A percentile compares a stretch with the other conserved stretches of the same genome.
Conservation (phyloP, 2,888 invertebrate genomes). For the Aspidiotus destructor region DNA sequence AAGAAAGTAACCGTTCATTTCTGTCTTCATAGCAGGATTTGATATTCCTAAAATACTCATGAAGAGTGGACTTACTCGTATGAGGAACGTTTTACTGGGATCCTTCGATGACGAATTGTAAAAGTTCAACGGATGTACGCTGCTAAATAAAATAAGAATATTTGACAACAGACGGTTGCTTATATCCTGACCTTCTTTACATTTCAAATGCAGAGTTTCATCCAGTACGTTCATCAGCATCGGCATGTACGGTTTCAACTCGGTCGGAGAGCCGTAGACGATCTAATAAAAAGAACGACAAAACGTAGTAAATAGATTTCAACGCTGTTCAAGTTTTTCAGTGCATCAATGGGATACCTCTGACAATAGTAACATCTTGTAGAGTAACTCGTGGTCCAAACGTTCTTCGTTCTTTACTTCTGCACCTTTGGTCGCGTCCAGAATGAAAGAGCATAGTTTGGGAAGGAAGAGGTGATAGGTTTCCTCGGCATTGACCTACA, state of each 20-base stretch:
- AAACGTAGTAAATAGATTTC: background rate
- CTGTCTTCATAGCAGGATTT: too few species aligned
- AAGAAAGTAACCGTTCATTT: background rate
- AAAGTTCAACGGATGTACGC: conserved; percentile 53
- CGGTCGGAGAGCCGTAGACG: conserved; percentile 55
- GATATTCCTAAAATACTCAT: too few species aligned
- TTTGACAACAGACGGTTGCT: conserved; percentile 54
- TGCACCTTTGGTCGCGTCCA: conserved; percentile 52
- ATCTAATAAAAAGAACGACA: conserved; percentile 42
- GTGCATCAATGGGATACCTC: conserved; percentile 45
- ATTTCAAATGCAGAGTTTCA: conserved; percentile 57
- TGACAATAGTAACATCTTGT: conserved; percentile 63
- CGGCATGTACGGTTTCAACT: conserved; percentile 56
- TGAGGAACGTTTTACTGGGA: conserved; percentile 55
- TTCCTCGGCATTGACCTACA: conserved; percentile 56
- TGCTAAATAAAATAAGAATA: conserved; percentile 52
- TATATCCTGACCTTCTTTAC: conserved; percentile 55
- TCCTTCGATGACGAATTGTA: conserved; percentile 43
- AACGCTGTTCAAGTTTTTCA: background rate
- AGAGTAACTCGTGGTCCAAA: conserved; percentile 66
- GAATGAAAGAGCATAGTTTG: conserved; percentile 56
- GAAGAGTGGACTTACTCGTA: conserved; percentile 47
- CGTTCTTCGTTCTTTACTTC: conserved; percentile 63
- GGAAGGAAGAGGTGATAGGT: conserved; percentile 65
- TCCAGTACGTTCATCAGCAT: conserved; percentile 58